Evolutionary conservation across 2,888 invertebrate species (phyloP).

Genomic region (Osmoderma eremita): DNA sequence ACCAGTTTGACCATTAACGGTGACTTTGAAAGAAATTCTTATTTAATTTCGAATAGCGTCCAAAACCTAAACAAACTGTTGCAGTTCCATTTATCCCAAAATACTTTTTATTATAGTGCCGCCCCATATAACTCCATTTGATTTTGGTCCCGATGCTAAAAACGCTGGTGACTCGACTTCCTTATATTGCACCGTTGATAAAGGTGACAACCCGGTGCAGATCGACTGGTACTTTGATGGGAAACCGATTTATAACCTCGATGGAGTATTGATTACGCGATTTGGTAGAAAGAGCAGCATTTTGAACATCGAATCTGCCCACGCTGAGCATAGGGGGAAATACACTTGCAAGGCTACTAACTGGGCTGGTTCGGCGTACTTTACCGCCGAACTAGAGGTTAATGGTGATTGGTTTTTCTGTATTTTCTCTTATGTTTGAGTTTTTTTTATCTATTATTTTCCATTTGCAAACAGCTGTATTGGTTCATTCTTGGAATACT

Average conservation of each 20-base stretch:
- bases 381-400: conserved; percentile 72
- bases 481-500: too few relatives aligned
- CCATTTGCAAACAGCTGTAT: too few relatives aligned
- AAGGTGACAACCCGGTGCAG: conserved; percentile 78
- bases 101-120: conserved; percentile 55
- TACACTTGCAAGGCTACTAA: conserved; percentile 77
- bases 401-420: conserved; percentile 68
- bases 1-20: conserved; percentile 75
- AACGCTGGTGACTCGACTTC: conserved; percentile 77
- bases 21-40: conserved; percentile 59
- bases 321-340: conserved; percentile 75
- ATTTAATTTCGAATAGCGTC: conserved; percentile 27
- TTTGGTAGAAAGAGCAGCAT: conserved; percentile 66
- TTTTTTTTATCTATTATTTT: neutral
- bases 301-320: conserved; percentile 70
- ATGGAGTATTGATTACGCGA: conserved; percentile 64
- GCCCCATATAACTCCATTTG: conserved; percentile 69
- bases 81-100: neutral
- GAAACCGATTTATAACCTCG: conserved; percentile 69
- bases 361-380: conserved; percentile 72
- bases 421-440: conserved; percentile 18
- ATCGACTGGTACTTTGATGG: conserved; percentile 82
- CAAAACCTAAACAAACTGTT: conserved; percentile 10
- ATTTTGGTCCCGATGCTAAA: conserved; percentile 67
- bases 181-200: conserved; percentile 74